phyloP scores from a whole-genome alignment of 2,888 invertebrate species.

The Ectemnius continuus region DNA sequence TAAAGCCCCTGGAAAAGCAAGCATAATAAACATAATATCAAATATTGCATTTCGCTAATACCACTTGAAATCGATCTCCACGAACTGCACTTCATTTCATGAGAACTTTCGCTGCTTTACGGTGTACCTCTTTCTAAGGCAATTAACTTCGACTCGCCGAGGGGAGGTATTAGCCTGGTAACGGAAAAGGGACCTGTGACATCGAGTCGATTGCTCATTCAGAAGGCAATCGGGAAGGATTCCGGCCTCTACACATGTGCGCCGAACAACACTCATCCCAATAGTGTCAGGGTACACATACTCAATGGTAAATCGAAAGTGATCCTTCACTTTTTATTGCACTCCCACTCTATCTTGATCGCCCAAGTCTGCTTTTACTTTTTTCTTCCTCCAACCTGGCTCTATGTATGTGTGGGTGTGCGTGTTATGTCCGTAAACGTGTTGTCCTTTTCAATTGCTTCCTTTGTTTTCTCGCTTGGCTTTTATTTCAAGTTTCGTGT shows the following conservation, averaged over 20 bases:
- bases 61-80: not conserved
- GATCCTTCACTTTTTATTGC: conserved; percentile 1
- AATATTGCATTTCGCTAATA: no score
- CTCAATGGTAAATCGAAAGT: conserved; percentile 85
- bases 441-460: no score
- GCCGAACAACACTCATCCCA: conserved; percentile 90
- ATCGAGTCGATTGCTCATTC: conserved; percentile 89
- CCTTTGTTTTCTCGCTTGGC: no score
- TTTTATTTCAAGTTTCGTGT: no score
- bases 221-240: conserved; percentile 88
- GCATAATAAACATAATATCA: no score
- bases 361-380: not conserved
- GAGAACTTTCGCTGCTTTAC: conserved; percentile 17
- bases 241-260: conserved; percentile 91
- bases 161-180: conserved; percentile 92
- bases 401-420: no score
- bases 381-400: not conserved
- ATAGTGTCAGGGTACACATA: conserved; percentile 89
- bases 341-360: no score
- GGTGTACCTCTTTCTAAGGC: conserved; percentile 80
- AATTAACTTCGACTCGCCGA: conserved; percentile 93
- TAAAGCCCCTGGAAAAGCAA: no score
- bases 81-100: conserved; percentile 15
- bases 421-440: no score
- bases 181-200: conserved; percentile 92